Evolutionary conservation across 2,888 invertebrate species (phyloP).

Genomic region (Lasius fuliginosus): DNA sequence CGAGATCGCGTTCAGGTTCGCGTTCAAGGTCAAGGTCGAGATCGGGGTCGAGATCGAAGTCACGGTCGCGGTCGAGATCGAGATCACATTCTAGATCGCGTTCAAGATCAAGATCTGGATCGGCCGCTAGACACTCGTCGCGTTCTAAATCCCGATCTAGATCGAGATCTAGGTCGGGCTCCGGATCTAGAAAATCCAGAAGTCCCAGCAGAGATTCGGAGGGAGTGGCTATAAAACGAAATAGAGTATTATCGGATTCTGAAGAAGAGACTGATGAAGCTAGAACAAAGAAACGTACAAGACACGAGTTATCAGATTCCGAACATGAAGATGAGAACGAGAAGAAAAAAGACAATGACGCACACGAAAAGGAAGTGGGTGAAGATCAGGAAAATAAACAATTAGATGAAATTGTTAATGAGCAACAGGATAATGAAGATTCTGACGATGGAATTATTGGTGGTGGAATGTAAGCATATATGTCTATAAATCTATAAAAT

Average conservation of each 20-base stretch:
- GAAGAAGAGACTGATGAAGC: conserved; percentile 87
- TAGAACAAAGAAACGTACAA: conserved; percentile 82
- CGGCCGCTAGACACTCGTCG: conserved; percentile 76
- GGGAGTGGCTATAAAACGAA: conserved; percentile 77
- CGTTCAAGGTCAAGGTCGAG: conserved; percentile 75
- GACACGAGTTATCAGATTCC: conserved; percentile 83
- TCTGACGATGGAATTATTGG: conserved; percentile 88
- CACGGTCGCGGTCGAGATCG: conserved; percentile 70
- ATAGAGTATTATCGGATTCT: conserved; percentile 88
- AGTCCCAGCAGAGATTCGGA: conserved; percentile 80
- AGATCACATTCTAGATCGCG: conserved; percentile 79
- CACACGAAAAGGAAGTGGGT: conserved; percentile 71
- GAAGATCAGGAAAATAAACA: conserved; percentile 85
- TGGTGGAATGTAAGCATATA: conserved; percentile 73
- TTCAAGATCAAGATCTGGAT: conserved; percentile 76
- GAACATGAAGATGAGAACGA: conserved; percentile 77
- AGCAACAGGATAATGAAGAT: conserved; percentile 87
- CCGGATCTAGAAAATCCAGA: conserved; percentile 75
- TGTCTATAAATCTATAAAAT: conserved; percentile 7
- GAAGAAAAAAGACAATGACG: conserved; percentile 80
- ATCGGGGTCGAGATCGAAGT: conserved; percentile 76
- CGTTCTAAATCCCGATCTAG: conserved; percentile 73
- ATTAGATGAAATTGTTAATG: conserved; percentile 86
- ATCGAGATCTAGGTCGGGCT: conserved; percentile 76
- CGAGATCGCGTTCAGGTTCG: conserved; percentile 69